Conservation (phyloP, 2,888 invertebrate species). For the Poecilus cupreus region DNA sequence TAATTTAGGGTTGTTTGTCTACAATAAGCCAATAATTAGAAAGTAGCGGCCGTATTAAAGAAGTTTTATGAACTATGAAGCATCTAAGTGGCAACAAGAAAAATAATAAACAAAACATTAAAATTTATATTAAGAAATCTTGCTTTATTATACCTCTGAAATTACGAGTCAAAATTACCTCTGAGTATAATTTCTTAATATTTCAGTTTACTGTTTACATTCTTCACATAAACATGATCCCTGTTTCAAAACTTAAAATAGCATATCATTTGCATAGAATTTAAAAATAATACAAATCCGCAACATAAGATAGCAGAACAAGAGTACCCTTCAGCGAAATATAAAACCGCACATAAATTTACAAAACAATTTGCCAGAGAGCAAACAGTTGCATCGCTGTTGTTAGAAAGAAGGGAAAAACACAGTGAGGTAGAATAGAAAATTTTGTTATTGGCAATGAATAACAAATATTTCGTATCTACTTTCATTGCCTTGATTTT, state of each 20-base stretch:
- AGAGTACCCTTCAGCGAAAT: background rate
- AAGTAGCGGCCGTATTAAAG: too few relatives aligned
- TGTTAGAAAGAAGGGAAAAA: slow-evolving; percentile 59
- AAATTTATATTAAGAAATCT: too few relatives aligned
- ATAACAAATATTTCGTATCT: background rate
- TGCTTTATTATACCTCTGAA: too few relatives aligned
- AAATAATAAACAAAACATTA: too few relatives aligned
- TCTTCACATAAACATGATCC: background rate
- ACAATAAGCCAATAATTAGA: too few relatives aligned
- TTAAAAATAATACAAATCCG: background rate
- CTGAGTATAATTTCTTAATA: background rate
- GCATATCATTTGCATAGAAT: background rate
- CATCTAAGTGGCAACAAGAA: too few relatives aligned
- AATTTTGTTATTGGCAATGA: background rate
- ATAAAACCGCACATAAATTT: slow-evolving; percentile 17
- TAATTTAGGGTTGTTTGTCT: too few relatives aligned
- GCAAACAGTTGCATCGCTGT: slow-evolving; percentile 33
- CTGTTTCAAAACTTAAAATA: background rate
- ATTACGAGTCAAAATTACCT: background rate
- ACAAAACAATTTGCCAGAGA: slow-evolving; percentile 26
- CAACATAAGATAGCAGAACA: background rate
- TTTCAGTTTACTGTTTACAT: background rate
- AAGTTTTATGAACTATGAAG: too few relatives aligned
- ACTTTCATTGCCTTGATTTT: too few relatives aligned
- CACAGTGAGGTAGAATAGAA: slow-evolving; percentile 61